phyloP scores from a whole-genome alignment of 2,113 vertebrate genomes.

The Cercopithecus mona region DNA sequence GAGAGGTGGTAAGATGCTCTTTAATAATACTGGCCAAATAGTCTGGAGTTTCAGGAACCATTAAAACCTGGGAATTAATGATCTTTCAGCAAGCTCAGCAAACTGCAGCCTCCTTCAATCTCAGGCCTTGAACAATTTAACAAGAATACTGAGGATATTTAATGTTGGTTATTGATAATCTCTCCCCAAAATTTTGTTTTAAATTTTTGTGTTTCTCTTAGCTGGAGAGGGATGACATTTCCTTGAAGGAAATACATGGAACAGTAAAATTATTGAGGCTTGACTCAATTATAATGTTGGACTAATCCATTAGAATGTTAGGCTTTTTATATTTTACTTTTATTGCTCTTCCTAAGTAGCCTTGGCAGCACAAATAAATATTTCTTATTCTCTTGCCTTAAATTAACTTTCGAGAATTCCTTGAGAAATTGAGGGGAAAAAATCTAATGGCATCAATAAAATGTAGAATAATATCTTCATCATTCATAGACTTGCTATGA shows the following conservation, averaged over 20 bases:
- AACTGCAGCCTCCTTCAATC: neutral
- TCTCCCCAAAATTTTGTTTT: neutral
- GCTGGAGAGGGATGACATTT: neutral
- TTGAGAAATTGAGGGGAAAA: neutral
- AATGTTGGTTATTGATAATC: neutral
- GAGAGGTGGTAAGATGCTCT: neutral
- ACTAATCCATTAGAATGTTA: neutral
- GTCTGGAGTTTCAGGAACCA: neutral
- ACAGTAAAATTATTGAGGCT: neutral
- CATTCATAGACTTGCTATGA: neutral
- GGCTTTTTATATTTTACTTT: constrained; percentile 42
- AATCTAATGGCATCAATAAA: neutral
- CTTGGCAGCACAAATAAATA: neutral
- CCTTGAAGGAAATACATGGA: constrained; percentile 12
- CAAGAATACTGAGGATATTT: constrained; percentile 8
- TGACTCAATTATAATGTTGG: neutral
- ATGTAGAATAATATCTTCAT: neutral
- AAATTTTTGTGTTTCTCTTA: constrained; percentile 4
- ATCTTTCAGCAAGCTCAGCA: neutral
- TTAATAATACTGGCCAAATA: neutral
- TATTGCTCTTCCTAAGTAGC: neutral
- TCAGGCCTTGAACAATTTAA: neutral
- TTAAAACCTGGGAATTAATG: neutral
- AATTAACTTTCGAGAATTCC: neutral
- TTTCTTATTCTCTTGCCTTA: constrained; percentile 29